Evolutionary conservation across 1,140 invertebrate species (phyloP), one percentile per base, ranked within the genome.

Genomic region (Oscheius sp.): DNA sequence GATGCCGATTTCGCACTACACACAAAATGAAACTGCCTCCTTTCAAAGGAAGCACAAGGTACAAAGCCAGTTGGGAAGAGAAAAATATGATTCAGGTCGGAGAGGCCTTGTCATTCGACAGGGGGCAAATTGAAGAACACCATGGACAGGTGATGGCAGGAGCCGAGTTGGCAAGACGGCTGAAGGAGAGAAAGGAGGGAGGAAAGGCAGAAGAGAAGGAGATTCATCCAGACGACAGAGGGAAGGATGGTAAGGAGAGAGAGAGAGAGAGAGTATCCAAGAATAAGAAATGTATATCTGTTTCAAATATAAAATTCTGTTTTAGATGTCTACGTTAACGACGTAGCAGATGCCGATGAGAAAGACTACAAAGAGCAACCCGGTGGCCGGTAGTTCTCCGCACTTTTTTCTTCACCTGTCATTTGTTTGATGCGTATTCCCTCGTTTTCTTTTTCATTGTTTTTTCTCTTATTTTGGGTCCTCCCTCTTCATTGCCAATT

Each of bases 251-350:
- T 74, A 31, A 55, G 31, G 0, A 38, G 7, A 34, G 1, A 20
- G 63, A 58, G 32, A 58, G n/a, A 29, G 18, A 58, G 1, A 65
- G 26, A 46, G n/a, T 65, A 15, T 65, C 18, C 4, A 1, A 38
- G 32, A 42, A 31, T 7, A 7, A 15, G 23, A 20, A 65, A 26
- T 42, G n/a, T 3, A 59, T 59, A 15, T 59, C 20, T 59, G 13
- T 23, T 10, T 15, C 15, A 10, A 10, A 0, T 59, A 59, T 59
- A 13, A 15, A 42, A 42, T 59, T 23, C 29, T 52, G 1, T 71
- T 73, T 3, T 63, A 73, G 71, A 73, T 46, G 18, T 66, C 32
- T 72, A 73, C 0, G 71, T 67, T 28, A 67, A 65, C 29, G 71
- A 73, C 23, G 34, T 66, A 20, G 62, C 59, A 52, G 64, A 73